Evolutionary conservation across 2,113 vertebrate species (phyloP), one percentile per base, ranked within the genome.

Genomic region (Grantiella picta): DNA sequence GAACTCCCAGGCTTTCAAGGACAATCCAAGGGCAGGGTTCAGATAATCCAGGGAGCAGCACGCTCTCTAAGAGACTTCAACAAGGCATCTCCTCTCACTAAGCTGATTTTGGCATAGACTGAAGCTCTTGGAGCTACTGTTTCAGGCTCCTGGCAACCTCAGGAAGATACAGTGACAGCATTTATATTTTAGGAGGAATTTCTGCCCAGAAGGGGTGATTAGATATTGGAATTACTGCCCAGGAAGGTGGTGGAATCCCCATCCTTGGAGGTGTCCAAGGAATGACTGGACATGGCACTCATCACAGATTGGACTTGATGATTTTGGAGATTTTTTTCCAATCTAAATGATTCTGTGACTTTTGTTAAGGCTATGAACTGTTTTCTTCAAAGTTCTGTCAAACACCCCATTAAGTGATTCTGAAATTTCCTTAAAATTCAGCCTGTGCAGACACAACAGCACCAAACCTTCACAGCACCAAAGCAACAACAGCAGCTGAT

Each of bases 161-260:
- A 17, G 21, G 35, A 50, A 83, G 78, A 69, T 20, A 22, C 7
- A 61, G 22, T 38, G 78, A 47, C 42, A 72, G 27, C 22, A 63
- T 1, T 21, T 10, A 3, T 0, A 0, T 70, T 56, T 49, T 5
- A 36, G 35, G 49, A 56, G 49, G 27, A 56, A 56, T 36, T 90
- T 56, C 71, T 63, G 57, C 22, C n/a, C 29, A 47, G 31, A 36
- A 90, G 35, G 3, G 21, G 35, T 36, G 15, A 42, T 42, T 16
- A 42, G 49, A 36, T 12, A 36, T 11, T 28, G 40, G 56, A 63
- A 76, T 31, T 22, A 20, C 27, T 49, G 79, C 49, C 54, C 71
- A 77, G 23, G 15, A 28, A 66, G 23, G 52, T 28, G 29, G 15
- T 35, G 40, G 54, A 61, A 17, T 13, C 25, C 29, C 44, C n/a